Conservation (phyloP, 23 tunicate species). For the Ascidia mentula region DNA sequence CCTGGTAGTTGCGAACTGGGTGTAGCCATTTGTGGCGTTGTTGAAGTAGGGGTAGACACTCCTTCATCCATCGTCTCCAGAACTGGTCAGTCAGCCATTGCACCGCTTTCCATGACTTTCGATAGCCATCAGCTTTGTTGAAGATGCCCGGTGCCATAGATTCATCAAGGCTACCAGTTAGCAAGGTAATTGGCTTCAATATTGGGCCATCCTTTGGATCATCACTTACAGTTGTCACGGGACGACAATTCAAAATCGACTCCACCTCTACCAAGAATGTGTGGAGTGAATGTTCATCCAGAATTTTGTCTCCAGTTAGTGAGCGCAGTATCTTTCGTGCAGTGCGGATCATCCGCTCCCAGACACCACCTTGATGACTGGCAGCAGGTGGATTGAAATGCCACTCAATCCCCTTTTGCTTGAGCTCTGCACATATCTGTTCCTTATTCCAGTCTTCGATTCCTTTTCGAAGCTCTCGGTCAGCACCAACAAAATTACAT, state of each 20-base stretch:
- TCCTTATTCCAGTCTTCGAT: not conserved
- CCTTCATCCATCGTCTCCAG: not conserved
- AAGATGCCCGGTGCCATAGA: not conserved
- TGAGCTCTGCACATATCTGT: not conserved
- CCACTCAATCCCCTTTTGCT: not conserved
- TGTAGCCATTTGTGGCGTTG: not conserved
- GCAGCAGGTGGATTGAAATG: slow-evolving; percentile 17
- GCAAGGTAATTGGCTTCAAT: not conserved
- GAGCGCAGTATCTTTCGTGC: not conserved
- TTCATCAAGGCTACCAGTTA: not conserved
- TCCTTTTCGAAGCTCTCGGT: not conserved
- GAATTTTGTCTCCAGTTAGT: not conserved
- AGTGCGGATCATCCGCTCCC: slow-evolving; percentile 11
- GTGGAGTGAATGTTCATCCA: not conserved
- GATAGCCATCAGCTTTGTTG: not conserved
- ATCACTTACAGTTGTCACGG: not conserved
- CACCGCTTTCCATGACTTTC: not conserved
- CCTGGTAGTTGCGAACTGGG: not conserved
- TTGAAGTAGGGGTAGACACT: not conserved
- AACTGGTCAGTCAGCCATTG: not conserved
- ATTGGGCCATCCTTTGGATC: not conserved
- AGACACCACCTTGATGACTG: slow-evolving; percentile 8
- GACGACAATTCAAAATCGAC: slow-evolving; percentile 14
- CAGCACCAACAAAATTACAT: not conserved
- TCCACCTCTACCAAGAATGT: slow-evolving; percentile 21